Base-by-base conservation (phyloP, 2,113 vertebrate species). In the Hassar affinis region DNA sequence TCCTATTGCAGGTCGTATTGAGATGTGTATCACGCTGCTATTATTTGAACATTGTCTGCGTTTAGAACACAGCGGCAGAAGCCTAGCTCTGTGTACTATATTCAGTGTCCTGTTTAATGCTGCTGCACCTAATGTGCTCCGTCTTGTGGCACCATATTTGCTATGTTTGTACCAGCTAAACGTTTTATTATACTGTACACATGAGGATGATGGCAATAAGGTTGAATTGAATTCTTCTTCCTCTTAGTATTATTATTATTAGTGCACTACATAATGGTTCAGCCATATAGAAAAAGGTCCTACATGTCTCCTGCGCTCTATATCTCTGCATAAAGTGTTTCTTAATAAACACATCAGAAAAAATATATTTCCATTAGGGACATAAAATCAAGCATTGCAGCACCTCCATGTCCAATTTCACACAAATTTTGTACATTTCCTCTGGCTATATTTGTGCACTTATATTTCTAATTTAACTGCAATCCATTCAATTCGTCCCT, bases 401-500 rank as follows among this genome's bases (percentile, higher is more conserved):
- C 51, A 35, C 51, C 51, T 52, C 15, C 51, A 30, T 3, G 9
- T 51, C 18, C 74, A 56, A 56, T 35, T 77, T 51, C 51, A 35
- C 18, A 4, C 18, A 56, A 35, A 77, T 27, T 56, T 56, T 54
- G 17, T 56, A 56, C 74, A 38, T 38, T 56, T 25, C 51, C 33
- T 77, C 74, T 12, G 33, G 74, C 20, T 35, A 77, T 38, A 77
- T 77, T 25, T 77, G 30, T 35, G 52, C 74, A 38, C 30, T 56
- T 14, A 38, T 56, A 14, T 56, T 33, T 77, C 5, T 77, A 77
- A 77, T 77, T 38, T 38, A 35, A 4, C 74, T 14, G 2, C 51
- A 76, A 54, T 54, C 30, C 35, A 76, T 76, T 77, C 52, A 52
- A 15, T 14, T 54, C 38, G 20, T 77, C 30, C 47, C 52, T 77